phyloP scores from a whole-genome alignment of 2,888 invertebrate species.

The Lithodes maja region DNA sequence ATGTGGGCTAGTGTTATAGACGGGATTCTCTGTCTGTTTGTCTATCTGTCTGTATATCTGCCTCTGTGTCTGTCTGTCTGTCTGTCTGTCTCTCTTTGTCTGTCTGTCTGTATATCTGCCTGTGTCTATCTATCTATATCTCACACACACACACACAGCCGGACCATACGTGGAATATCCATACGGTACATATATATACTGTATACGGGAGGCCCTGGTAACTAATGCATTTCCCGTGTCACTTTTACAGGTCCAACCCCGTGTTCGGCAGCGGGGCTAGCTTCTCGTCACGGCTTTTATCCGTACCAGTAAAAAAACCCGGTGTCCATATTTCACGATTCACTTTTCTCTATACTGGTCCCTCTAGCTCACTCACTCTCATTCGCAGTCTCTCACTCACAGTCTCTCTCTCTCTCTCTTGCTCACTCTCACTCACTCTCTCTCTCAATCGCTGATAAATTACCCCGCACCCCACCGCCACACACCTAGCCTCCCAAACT shows the following conservation, averaged over 20 bases:
- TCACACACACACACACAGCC: too few species aligned
- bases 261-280: background rate
- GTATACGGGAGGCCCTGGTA: background rate
- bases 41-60: too few species aligned
- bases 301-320: background rate
- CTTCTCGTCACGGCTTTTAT: slow-evolving; percentile 24
- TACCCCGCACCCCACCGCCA: background rate
- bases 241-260: slow-evolving; percentile 27
- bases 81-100: too few species aligned
- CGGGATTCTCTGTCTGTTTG: too few species aligned
- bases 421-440: background rate
- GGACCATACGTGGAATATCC: too few species aligned
- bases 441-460: background rate
- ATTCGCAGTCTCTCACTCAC: background rate
- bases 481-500: too few species aligned
- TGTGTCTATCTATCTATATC: too few species aligned
- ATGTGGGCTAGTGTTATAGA: too few species aligned
- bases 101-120: too few species aligned
- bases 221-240: slow-evolving; percentile 38
- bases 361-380: background rate
- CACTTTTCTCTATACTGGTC: background rate
- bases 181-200: too few species aligned
- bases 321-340: background rate
- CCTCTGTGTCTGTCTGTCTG: too few species aligned
- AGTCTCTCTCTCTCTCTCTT: background rate